These are phyloP conservation scores for Pyrrhosoma nymphula DNA, from an alignment of 2,888 invertebrate genomes.

Conservation along the genomic window DNA sequence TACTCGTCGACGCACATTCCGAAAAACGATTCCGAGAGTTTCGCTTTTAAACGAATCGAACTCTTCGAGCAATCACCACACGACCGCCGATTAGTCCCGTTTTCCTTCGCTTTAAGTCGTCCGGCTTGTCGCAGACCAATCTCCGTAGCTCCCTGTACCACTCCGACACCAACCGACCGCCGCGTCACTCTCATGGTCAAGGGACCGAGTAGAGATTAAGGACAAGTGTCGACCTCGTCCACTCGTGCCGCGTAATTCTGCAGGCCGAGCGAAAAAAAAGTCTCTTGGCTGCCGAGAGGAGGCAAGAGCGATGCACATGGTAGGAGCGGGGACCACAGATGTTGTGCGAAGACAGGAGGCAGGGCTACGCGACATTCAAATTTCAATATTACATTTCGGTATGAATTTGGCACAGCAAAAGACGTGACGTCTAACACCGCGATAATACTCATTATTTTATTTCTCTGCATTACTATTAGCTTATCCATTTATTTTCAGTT, in stretches of 20 bases:
- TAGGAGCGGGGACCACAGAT: background rate
- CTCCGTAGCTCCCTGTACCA: background rate
- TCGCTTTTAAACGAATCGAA: too few relatives aligned
- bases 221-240: background rate
- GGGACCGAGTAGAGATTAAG: slow-evolving; percentile 15
- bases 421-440: too few relatives aligned
- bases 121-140: background rate
- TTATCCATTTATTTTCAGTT: too few relatives aligned
- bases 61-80: background rate
- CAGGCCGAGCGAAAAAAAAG: background rate
- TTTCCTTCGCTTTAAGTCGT: background rate
- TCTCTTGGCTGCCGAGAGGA: background rate
- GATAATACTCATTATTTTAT: too few relatives aligned
- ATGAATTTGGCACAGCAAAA: too few relatives aligned
- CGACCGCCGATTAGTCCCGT: background rate
- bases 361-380: too few relatives aligned
- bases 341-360: background rate
- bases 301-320: background rate
- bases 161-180: background rate
- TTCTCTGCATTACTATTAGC: too few relatives aligned
- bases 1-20: too few relatives aligned
- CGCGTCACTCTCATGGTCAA: background rate
- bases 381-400: too few relatives aligned
- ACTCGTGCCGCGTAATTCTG: background rate
- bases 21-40: too few relatives aligned